Evolutionary conservation across 2,888 invertebrate genomes (phyloP).

Genomic region (Orgyia antiqua): DNA sequence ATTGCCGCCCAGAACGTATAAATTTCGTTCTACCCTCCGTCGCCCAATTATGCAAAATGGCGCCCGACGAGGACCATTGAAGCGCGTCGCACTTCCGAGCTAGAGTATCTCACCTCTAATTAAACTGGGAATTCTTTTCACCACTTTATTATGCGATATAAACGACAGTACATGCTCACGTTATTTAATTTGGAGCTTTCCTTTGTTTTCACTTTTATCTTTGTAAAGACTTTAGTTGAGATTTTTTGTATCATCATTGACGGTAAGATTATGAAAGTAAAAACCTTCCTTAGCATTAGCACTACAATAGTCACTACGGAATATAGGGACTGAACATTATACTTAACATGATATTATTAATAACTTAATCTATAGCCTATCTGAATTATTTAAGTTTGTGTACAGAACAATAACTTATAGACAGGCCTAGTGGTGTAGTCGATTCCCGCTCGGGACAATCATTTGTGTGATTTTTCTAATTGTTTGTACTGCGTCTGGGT

Average conservation of each 20-base stretch:
- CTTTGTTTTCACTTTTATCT: conserved; percentile 9
- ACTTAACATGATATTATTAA: too few relatives aligned
- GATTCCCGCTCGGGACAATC: too few relatives aligned
- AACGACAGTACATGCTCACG: conserved; percentile 54
- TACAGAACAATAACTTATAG: too few relatives aligned
- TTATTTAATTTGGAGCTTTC: conserved; percentile 44
- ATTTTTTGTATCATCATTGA: neutral
- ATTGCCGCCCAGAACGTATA: conserved; percentile 73
- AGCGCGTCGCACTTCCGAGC: conserved; percentile 61
- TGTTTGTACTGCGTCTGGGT: too few relatives aligned
- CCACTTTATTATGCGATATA: conserved; percentile 73
- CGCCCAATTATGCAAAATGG: conserved; percentile 78
- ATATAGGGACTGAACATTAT: too few relatives aligned
- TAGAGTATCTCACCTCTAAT: conserved; percentile 73
- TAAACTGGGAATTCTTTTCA: conserved; percentile 74
- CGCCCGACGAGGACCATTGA: conserved; percentile 72
- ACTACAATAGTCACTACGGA: too few relatives aligned
- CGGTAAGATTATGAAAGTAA: too few relatives aligned
- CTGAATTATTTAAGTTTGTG: too few relatives aligned
- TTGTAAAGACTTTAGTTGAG: conserved; percentile 1
- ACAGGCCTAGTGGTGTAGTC: too few relatives aligned
- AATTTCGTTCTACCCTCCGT: conserved; percentile 70
- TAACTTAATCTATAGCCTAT: too few relatives aligned
- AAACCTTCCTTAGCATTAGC: too few relatives aligned
- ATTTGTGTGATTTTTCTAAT: too few relatives aligned